Evolutionary conservation across 2,888 invertebrate species (phyloP).

Genomic region (Scaptomyza caliginosa): DNA sequence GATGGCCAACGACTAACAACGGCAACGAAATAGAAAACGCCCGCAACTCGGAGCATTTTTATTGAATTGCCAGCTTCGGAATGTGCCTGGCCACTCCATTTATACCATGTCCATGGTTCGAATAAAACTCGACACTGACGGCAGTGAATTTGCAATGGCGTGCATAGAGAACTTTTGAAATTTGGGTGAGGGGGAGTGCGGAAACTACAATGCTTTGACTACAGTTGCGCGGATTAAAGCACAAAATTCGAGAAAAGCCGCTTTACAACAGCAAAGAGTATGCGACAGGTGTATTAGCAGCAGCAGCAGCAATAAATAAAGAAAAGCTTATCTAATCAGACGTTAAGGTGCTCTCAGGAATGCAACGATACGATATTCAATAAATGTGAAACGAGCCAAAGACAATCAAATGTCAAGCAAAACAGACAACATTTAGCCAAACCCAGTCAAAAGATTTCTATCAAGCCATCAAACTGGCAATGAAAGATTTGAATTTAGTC

Average conservation of each 20-base stretch:
- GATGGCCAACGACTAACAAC: slow-evolving; percentile 27
- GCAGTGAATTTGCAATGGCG: slow-evolving; percentile 12
- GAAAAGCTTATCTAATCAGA: background rate
- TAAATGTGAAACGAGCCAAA: slow-evolving; percentile 65
- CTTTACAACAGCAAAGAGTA: slow-evolving; percentile 45
- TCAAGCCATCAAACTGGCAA: slow-evolving; percentile 77
- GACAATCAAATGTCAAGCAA: slow-evolving; percentile 72
- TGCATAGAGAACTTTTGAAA: background rate
- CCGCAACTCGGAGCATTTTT: slow-evolving; percentile 62
- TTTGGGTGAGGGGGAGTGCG: background rate
- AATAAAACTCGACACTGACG: slow-evolving; percentile 33
- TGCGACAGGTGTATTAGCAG: slow-evolving; percentile 2
- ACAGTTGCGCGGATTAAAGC: slow-evolving; percentile 73
- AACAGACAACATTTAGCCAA: slow-evolving; percentile 44
- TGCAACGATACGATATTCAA: slow-evolving; percentile 60
- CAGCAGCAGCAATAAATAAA: too few relatives aligned
- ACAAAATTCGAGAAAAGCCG: slow-evolving; percentile 64
- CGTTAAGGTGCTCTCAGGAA: too few relatives aligned
- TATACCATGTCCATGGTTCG: slow-evolving; percentile 28
- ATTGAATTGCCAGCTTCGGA: slow-evolving; percentile 73
- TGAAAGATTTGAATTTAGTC: slow-evolving; percentile 23
- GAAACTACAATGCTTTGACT: slow-evolving; percentile 58
- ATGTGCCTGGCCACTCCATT: slow-evolving; percentile 61
- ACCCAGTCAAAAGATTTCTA: slow-evolving; percentile 58
- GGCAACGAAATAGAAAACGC: slow-evolving; percentile 61